Evolutionary conservation across 2,797 vertebrate genomes (phyloP), one percentile per base, ranked within the genome.

Genomic region (Rousettus madagascariensis): DNA sequence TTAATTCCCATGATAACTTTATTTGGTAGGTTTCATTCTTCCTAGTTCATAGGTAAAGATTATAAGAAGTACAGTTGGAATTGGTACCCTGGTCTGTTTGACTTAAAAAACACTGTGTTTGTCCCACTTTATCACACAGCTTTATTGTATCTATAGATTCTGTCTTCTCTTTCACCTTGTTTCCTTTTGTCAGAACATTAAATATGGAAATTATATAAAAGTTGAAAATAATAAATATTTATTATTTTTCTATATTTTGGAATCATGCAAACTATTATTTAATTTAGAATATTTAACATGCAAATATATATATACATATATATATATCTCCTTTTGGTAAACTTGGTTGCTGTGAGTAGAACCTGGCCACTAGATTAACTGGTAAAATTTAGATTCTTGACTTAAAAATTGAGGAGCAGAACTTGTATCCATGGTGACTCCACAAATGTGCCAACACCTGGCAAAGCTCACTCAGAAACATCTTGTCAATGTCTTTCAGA

Each of bases 371-470:
- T 71, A 85, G 49, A 96, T 53, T 68, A 80, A 85, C 79, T 86
- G 72, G 43, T 61, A 19, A 96, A 95, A 95, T 96, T 95, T 92
- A 94, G 90, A 95, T 75, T 86, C 53, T 71, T 96, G 72, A 95
- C 77, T 96, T 91, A 78, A 85, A 90, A 97, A 95, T 65, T 88
- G 94, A 95, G 63, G 36, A 96, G 28, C 80, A 94, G 90, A 96
- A 93, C 77, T 84, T 90, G 97, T 97, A 90, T 95, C 97, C 97
- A 97, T 97, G 96, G 97, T 86, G 95, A 97, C 63, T 92, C 77
- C 80, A 86, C 1, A 17, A 93, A 93, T 90, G 75, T 90, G 90
- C 46, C 7, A 38, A 96, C 94, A 96, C 92, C 95, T 92, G 95
- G 97, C 95, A 96, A 69, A 96, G 77, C 95, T 96, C 74, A 66